phyloP scores from a whole-genome alignment of 2,888 invertebrate genomes.

The Noctua janthe region DNA sequence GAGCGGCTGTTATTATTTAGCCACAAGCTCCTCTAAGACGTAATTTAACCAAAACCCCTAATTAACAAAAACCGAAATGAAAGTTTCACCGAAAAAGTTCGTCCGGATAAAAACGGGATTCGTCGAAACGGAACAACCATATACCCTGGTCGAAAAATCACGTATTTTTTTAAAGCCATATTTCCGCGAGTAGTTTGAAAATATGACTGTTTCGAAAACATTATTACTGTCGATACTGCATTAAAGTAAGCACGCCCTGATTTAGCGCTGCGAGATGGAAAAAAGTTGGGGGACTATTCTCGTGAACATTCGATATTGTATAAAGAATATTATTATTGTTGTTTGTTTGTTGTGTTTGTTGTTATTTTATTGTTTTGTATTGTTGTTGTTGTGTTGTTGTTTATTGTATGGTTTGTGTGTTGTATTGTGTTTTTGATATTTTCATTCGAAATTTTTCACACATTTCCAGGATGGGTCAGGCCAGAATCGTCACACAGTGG shows the following conservation, averaged over 20 bases:
- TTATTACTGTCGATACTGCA: slow-evolving; percentile 82
- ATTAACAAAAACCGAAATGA: not conserved
- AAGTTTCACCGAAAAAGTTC: slow-evolving; percentile 12
- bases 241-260: slow-evolving; percentile 78
- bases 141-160: slow-evolving; percentile 29
- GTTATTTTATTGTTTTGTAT: too few species aligned
- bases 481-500: too few species aligned
- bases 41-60: not conserved
- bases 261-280: slow-evolving; percentile 82
- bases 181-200: slow-evolving; percentile 48
- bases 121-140: slow-evolving; percentile 56
- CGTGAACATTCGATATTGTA: slow-evolving; percentile 43
- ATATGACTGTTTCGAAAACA: slow-evolving; percentile 70
- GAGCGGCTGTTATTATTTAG: too few species aligned
- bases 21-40: too few species aligned
- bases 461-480: too few species aligned
- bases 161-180: slow-evolving; percentile 36
- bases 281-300: slow-evolving; percentile 72
- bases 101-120: slow-evolving; percentile 43
- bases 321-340: too few species aligned
- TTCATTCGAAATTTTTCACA: slow-evolving; percentile 2
- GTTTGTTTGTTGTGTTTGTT: too few species aligned
- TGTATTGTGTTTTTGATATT: not conserved
- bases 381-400: too few species aligned
- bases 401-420: too few species aligned